Base-by-base conservation (phyloP, 2,888 invertebrate genomes). In the Drosophila robusta region DNA sequence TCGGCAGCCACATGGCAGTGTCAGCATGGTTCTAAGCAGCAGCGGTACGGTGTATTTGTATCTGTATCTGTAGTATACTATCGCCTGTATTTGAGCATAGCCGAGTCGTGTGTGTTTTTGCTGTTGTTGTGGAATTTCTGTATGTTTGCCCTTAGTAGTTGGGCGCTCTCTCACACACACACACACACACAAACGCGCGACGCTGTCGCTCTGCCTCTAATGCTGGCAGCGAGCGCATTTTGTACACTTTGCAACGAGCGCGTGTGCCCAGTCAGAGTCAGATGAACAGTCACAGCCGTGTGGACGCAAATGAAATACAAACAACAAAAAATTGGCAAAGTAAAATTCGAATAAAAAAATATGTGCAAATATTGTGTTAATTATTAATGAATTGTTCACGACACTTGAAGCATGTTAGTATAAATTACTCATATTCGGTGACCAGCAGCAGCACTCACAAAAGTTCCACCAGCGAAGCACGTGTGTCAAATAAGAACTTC, bases 251-350 rank as follows among this genome's bases (percentile, higher is more conserved):
- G 75, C 75, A 74, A 64, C 73, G 76, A 75, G 64, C 73, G 75
- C 78, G 75, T 78, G 78, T 75, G 63, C 75, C 75, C 78, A 58
- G 78, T 78, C 78, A 75, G 75, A 75, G 78, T 75, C 70, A 78
- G 78, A 63, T 64, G 75, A 75, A 78, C 75, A 74, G 75, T 74
- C 79, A 64, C 69, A 61, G 74, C 58, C 74, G 78, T 75, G 78
- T 67, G 78, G 50, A 77, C 74, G 74, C 74, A 51, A 66, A 62
- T 39, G 36, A 64, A 71, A 58, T 63, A 65, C 71, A 64, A 77
- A 74, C 36, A 55, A 56, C 44, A 36, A 14, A 18, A 54, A 52
- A 50, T 71, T 74, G 65, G 57, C 65, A 65, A 46, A 26, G 16
- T 52, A 63, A 52, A 52, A 73, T 32, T 44, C 14, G 49, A 36